These are phyloP conservation scores for Sebastes minor DNA, from an alignment of 2,797 vertebrate genomes.

Conservation along the genomic window DNA sequence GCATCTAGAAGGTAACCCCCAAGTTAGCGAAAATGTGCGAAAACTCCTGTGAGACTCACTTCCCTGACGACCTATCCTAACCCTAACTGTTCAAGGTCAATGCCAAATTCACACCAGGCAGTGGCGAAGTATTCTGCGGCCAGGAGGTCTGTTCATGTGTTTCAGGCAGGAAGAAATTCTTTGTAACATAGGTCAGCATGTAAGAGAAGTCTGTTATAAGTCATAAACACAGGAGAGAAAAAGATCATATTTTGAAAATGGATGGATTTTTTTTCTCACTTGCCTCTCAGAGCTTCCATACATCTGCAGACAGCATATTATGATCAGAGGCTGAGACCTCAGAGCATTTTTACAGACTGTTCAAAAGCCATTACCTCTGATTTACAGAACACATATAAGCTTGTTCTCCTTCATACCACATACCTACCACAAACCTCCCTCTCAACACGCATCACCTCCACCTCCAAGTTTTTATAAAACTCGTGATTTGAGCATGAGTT, in stretches of 20 bases:
- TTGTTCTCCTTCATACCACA: slow-evolving; percentile 15
- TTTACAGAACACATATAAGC: slow-evolving; percentile 19
- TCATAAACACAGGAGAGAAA: neutral
- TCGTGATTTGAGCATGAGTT: slow-evolving; percentile 15
- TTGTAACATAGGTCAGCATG: too few relatives aligned
- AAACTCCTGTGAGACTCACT: too few relatives aligned
- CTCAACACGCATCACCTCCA: slow-evolving; percentile 30
- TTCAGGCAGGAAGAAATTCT: too few relatives aligned
- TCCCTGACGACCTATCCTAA: too few relatives aligned
- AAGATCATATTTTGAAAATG: neutral
- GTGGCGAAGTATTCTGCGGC: too few relatives aligned
- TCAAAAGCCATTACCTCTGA: slow-evolving; percentile 34
- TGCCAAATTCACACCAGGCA: too few relatives aligned
- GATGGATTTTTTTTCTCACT: neutral
- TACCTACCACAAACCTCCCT: slow-evolving; percentile 1
- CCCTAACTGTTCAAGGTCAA: too few relatives aligned
- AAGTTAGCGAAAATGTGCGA: too few relatives aligned
- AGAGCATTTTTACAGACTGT: slow-evolving; percentile 21
- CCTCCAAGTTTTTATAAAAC: slow-evolving; percentile 22
- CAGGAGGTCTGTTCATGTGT: too few relatives aligned
- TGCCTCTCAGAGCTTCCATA: neutral
- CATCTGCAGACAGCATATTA: neutral
- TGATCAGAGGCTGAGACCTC: neutral
- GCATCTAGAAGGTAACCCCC: too few relatives aligned
- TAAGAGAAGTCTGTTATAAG: neutral